Evolutionary conservation across 2,113 vertebrate species (phyloP), one percentile per base, ranked within the genome.

Genomic region (Morone saxatilis): DNA sequence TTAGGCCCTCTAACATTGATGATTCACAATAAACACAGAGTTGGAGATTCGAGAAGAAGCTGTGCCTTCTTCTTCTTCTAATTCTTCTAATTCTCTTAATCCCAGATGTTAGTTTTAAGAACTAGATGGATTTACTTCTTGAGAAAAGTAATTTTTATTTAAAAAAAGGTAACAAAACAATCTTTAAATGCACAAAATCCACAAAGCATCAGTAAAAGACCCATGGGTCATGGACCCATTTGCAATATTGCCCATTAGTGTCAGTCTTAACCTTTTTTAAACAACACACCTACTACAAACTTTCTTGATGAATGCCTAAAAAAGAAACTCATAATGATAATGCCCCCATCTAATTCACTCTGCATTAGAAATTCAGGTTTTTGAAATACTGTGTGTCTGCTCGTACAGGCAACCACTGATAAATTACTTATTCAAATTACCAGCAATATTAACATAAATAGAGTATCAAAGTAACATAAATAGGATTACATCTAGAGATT

Each of bases 381-480:
- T 16, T 17, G 40, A 48, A 68, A 68, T 73, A 38, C 80, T 36
- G 56, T 20, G 4, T 61, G 17, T 80, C 19, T 50, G 51, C 53
- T 78, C 36, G 43, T 25, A 31, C 38, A n/a, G 57, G 54, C 38
- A 70, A 66, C 53, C 51, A 63, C 60, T 70, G 6, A 41, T 60
- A 62, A 40, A 67, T 84, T 25, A 51, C 36, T 59, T 50, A 54
- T 56, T 67, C 20, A 74, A 59, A 36, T 22, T n/a, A 63, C 2
- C 8, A 81, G n/a, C 25, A 75, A 61, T 81, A 67, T 66, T 60
- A 75, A 45, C 60, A 90, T 91, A 90, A 90, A 93, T 91, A 91
- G 48, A 78, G 71, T 41, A 22, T 50, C 14, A 75, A 77, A 78
- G n/a, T 71, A 79, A 80, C 68, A 90, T 91, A 91, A 93, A 93